Conservation (phyloP, 2,888 invertebrate genomes). For the Nymphalis polychloros region DNA sequence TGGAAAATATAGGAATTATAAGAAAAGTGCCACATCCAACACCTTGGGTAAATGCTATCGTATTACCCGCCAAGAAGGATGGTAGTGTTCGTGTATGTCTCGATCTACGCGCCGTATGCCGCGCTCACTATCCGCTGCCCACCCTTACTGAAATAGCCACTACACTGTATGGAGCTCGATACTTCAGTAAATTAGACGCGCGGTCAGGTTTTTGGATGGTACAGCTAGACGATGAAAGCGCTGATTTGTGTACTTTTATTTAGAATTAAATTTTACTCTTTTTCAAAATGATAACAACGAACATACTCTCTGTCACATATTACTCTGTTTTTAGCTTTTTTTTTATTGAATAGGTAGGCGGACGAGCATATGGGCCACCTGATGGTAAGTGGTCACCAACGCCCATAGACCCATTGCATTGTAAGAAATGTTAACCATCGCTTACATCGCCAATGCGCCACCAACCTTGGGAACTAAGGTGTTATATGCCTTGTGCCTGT, state of each 20-base stretch:
- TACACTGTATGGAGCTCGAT: constrained; percentile 29
- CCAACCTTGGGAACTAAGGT: too few species aligned
- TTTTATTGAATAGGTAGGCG: too few species aligned
- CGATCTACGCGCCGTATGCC: constrained; percentile 24
- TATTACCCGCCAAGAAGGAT: constrained; percentile 24
- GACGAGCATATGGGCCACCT: too few species aligned
- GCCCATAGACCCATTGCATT: too few species aligned
- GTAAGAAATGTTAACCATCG: too few species aligned
- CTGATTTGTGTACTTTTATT: constrained; percentile 43
- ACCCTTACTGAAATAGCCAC: constrained; percentile 38
- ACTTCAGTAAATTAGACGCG: constrained; percentile 38
- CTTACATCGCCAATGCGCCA: too few species aligned
- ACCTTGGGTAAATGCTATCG: constrained; percentile 10
- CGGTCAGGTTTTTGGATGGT: constrained; percentile 41
- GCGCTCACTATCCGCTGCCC: constrained; percentile 17
- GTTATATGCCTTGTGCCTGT: too few species aligned
- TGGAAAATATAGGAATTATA: constrained; percentile 25
- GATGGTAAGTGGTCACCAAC: too few species aligned
- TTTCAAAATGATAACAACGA: too few species aligned
- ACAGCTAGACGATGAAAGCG: constrained; percentile 37
- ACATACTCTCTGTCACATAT: too few species aligned
- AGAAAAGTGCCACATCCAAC: constrained; percentile 27
- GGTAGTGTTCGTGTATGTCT: constrained; percentile 4
- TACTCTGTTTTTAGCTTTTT: too few species aligned
- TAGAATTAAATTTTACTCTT: too few species aligned